Conservation (phyloP, 1,140 invertebrate species). For the Drosophila prosaltans region DNA sequence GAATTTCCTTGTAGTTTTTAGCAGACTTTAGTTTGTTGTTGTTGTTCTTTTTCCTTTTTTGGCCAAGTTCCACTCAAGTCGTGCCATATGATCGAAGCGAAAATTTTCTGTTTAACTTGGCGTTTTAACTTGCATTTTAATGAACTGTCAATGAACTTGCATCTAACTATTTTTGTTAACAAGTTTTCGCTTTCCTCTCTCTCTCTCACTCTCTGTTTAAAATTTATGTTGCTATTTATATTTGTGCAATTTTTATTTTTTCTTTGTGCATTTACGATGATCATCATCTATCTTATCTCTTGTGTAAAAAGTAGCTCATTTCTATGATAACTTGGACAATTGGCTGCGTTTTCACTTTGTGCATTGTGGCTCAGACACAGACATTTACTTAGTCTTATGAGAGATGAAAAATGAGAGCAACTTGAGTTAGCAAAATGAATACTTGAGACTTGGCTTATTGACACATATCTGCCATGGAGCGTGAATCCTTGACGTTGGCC, state of each 20-base stretch:
- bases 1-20: conserved; percentile 57
- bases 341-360: conserved; percentile 42
- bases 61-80: background rate
- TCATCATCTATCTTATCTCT: conserved; percentile 34
- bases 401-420: conserved; percentile 32
- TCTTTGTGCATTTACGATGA: conserved; percentile 55
- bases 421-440: conserved; percentile 25
- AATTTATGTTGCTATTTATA: conserved; percentile 58
- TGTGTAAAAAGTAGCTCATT: conserved; percentile 61
- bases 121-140: conserved; percentile 31
- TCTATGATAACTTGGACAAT: conserved; percentile 67
- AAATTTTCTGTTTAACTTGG: background rate
- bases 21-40: conserved; percentile 41
- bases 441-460: conserved; percentile 45
- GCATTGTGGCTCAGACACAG: conserved; percentile 45
- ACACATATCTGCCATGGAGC: conserved; percentile 50
- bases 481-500: conserved; percentile 18
- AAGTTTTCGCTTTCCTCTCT: conserved; percentile 39
- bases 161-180: conserved; percentile 23
- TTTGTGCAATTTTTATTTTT: conserved; percentile 54
- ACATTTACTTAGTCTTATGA: conserved; percentile 52
- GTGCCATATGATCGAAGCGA: conserved; percentile 35
- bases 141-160: conserved; percentile 58
- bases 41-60: background rate
- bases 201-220: conserved; percentile 29